Evolutionary conservation across 1,140 invertebrate species (phyloP), one percentile per base, ranked within the genome.

Genomic region (Zaprionus ornatus): DNA sequence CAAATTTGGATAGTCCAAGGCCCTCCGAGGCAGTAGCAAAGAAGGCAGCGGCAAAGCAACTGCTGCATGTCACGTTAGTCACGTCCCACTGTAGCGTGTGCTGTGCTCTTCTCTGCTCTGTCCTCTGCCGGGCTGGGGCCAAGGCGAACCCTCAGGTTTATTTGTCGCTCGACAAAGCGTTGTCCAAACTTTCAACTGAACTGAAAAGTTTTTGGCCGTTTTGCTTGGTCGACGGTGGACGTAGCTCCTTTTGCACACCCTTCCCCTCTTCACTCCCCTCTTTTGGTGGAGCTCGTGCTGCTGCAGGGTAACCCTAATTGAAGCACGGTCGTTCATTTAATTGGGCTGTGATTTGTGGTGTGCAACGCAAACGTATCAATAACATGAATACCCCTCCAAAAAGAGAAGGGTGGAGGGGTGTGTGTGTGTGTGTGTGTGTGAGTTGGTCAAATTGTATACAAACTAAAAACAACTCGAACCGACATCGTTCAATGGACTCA

Each of bases 301-400:
- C 29, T 64, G 63, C 63, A 55, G 79, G 69, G 77, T 71, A 75
- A 75, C 80, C 82, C 87, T 88, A 88, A 87, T 87, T 83, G 77
- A 75, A 87, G 77, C 69, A 82, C 77, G 80, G 74, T 77, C 88
- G 77, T 74, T 56, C 77, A 83, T 87, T 87, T 84, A 88, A 83
- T 88, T 88, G 84, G 79, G 70, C 80, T 88, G 77, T 87, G 84
- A 87, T 87, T 87, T 87, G 84, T 83, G 84, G 79, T 82, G 80
- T 68, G 62, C 66, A 80, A 61, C 64, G 79, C 77, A 69, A 74
- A 74, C 74, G 80, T 87, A 87, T 87, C 80, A 83, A 87, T 83
- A 78, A 70, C 80, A 70, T 64, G 40, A 13, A 61, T 35, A 32
- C 45, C 40, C 9, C n/a, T 21, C 45, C 29, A 29, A 29, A 10